These are phyloP conservation scores for Chaetodon auriga DNA, from an alignment of 2,113 vertebrate species.

Conservation along the genomic window DNA sequence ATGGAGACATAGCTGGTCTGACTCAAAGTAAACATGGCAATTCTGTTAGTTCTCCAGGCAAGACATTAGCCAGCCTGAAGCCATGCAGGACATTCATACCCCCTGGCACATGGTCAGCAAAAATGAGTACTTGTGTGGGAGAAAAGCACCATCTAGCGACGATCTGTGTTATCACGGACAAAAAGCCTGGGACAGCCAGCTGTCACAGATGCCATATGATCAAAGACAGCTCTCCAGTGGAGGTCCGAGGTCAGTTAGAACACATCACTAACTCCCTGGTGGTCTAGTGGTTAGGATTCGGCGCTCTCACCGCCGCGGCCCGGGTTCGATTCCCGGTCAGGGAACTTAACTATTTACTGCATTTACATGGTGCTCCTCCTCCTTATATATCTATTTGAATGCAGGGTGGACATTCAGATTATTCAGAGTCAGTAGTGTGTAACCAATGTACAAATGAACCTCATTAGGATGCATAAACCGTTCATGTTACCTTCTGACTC, in stretches of 20 bases:
- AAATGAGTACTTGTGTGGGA: neutral
- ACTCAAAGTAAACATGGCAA: neutral
- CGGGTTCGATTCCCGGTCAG: constrained; percentile 82
- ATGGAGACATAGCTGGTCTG: neutral
- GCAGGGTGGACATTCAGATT: neutral
- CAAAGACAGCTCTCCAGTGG: too few relatives aligned
- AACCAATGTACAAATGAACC: neutral
- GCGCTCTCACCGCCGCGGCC: constrained; percentile 78
- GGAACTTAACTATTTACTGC: constrained; percentile 3
- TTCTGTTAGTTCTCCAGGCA: neutral
- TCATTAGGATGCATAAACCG: neutral
- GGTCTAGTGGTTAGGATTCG: constrained; percentile 86
- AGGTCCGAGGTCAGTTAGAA: neutral
- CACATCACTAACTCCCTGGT: constrained; percentile 29
- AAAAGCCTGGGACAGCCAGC: neutral
- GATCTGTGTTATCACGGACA: neutral
- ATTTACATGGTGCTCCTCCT: too few relatives aligned
- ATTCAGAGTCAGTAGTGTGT: neutral
- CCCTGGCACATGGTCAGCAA: neutral
- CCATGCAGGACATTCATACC: neutral
- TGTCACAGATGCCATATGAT: neutral
- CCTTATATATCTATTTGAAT: neutral
- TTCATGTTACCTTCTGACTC: neutral
- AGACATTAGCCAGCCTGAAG: neutral
- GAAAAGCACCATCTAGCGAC: constrained; percentile 11